These are phyloP conservation scores for Alcis repandata DNA, from an alignment of 2,888 invertebrate species.

Conservation along the genomic window DNA sequence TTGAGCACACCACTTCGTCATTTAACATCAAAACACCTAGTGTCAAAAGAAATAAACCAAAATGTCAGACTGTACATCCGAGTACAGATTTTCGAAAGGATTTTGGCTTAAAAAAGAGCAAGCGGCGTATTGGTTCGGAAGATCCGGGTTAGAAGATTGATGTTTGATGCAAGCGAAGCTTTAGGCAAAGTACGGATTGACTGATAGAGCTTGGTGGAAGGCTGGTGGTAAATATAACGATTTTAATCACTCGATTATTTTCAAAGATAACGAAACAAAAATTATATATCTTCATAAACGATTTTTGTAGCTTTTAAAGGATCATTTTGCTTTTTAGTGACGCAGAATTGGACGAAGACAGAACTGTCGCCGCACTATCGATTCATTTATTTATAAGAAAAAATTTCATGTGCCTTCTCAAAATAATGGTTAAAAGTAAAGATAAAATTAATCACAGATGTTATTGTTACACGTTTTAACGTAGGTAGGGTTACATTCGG, in stretches of 20 bases:
- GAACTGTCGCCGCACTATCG: conserved; percentile 54
- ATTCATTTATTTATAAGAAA: conserved; percentile 79
- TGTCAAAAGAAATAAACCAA: too few relatives aligned
- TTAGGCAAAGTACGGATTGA: conserved; percentile 47
- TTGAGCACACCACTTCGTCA: too few relatives aligned
- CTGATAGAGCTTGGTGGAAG: conserved; percentile 58
- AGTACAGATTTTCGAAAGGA: too few relatives aligned
- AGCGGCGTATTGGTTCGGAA: too few relatives aligned
- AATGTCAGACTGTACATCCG: too few relatives aligned
- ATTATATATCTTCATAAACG: not conserved
- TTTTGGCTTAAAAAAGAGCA: too few relatives aligned
- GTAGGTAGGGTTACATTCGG: conserved; percentile 74
- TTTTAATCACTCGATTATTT: conserved; percentile 40
- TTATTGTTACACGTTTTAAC: conserved; percentile 76
- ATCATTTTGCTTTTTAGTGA: conserved; percentile 51
- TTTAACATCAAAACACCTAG: too few relatives aligned
- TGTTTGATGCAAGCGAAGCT: conserved; percentile 15
- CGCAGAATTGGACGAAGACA: conserved; percentile 16
- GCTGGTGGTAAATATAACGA: conserved; percentile 53
- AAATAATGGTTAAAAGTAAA: conserved; percentile 69
- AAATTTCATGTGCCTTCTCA: conserved; percentile 86
- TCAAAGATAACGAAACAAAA: conserved; percentile 15
- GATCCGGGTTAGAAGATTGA: conserved; percentile 4
- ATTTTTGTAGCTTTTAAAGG: conserved; percentile 31
- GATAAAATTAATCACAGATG: conserved; percentile 71